Percentiles rank a stretch among this genome's conserved stretches.
Evolutionary conservation across 2,888 invertebrate genomes (phyloP).

Genomic region (Saturnia japonica): DNA sequence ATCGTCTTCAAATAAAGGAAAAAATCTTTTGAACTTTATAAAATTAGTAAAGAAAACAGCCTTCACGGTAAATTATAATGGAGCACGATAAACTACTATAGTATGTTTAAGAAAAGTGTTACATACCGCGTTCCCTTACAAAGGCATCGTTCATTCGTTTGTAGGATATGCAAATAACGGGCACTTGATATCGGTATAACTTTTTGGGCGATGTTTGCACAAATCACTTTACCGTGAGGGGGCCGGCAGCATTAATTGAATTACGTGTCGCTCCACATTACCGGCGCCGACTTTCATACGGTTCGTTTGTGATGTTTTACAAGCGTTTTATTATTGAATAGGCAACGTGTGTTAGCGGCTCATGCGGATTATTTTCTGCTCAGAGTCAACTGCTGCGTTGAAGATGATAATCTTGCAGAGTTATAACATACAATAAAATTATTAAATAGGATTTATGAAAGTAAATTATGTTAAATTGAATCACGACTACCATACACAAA

Average conservation of each 20-base stretch:
- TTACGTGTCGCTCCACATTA: slow-evolving; percentile 58
- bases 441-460: no score
- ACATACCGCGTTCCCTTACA: slow-evolving; percentile 27
- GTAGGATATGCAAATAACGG: slow-evolving; percentile 54
- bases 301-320: slow-evolving; percentile 31
- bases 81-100: background rate
- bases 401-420: no score
- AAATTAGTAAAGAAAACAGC: no score
- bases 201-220: slow-evolving; percentile 61
- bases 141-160: slow-evolving; percentile 7
- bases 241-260: slow-evolving; percentile 65
- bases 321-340: background rate
- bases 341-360: background rate
- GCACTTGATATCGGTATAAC: slow-evolving; percentile 54
- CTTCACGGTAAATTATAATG: background rate
- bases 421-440: no score
- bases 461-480: no score
- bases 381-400: no score
- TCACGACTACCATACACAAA: no score
- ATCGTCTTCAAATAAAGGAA: no score
- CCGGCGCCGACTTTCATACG: slow-evolving; percentile 25
- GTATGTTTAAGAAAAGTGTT: slow-evolving; percentile 15
- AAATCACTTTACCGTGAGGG: slow-evolving; percentile 42
- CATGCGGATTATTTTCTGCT: background rate
- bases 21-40: no score